A percentile compares a stretch with the other conserved stretches of the same genome.
phyloP scores from a whole-genome alignment of 1,140 invertebrate species.

The Musca vetustissima region DNA sequence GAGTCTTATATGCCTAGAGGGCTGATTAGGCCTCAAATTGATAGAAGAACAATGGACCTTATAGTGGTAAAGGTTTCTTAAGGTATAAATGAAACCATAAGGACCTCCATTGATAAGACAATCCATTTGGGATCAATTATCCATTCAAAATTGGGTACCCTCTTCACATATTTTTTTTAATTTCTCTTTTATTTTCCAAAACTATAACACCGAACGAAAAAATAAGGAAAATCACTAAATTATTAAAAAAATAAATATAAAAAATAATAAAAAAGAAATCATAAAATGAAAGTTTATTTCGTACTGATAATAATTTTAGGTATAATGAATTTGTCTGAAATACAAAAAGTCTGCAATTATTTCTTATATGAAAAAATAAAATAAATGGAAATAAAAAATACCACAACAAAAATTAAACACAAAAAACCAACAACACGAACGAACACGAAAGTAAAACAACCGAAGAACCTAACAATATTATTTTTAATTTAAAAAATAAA shows the following conservation, averaged over 20 bases:
- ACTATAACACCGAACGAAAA: background rate
- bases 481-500: background rate
- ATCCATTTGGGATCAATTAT: too few species aligned
- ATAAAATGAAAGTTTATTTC: conserved; percentile 19
- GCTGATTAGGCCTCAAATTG: too few species aligned
- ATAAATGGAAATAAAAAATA: conserved; percentile 2
- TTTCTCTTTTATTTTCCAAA: too few species aligned
- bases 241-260: conserved; percentile 2
- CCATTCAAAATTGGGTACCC: too few species aligned
- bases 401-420: background rate
- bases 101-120: too few species aligned
- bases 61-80: too few species aligned
- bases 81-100: too few species aligned
- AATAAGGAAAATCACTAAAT: background rate
- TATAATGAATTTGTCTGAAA: conserved; percentile 24
- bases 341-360: conserved; percentile 24
- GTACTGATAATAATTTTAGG: conserved; percentile 22
- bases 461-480: background rate
- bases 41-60: too few species aligned
- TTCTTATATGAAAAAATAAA: conserved; percentile 13
- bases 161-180: too few species aligned
- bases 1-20: too few species aligned
- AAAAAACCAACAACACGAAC: too few species aligned
- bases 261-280: background rate
- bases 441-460: too few species aligned